Base-by-base conservation (phyloP, 2,113 vertebrate genomes). In the Cyphomyrus plagiostoma region DNA sequence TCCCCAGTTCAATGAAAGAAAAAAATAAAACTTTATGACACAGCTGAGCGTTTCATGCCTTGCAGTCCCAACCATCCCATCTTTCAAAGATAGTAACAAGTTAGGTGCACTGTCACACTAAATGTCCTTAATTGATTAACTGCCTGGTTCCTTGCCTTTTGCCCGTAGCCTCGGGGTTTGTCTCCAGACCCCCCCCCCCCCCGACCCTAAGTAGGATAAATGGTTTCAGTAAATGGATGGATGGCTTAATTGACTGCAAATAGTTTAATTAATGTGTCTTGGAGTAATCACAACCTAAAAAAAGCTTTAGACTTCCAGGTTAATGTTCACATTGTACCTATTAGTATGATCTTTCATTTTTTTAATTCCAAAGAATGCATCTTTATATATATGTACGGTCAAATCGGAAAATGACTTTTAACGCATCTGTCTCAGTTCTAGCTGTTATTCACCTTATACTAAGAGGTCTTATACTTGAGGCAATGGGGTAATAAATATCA, bases 1-100 rank as follows among this genome's bases (percentile, higher is more conserved):
- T 56, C 87, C 62, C 87, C 62, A 88, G 92, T 92, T 89, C 91
- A 9, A 56, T 56, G 53, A 56, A 21, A 56, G 17, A 52, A 19
- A 9, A 39, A 91, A 90, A 91, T 84, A 89, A 70, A 91, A 90
- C 56, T 58, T 35, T 13, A 35, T 26, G 11, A 74, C 26, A 26
- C 66, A 74, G 3, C n/a, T 26, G 66, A 26, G 11, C 3, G 26
- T 11, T 35, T 26, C 15, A 35, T 0, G 3, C 21, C 8, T 70
- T 70, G 30, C 26, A 26, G n/a, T 35, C 66, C 30, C n/a, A 26
- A 74, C 26, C 26, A 30, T 30, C 26, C 11, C n/a, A 10, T 70
- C 66, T 30, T 70, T 70, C 66, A 74, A 74, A 15, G 66, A n/a
- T n/a, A 58, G 21, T 9, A n/a, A n/a, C 21, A 58, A 58, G 56